Base-by-base conservation (phyloP, 2,888 invertebrate species). In the Zaprionus lineosus region DNA sequence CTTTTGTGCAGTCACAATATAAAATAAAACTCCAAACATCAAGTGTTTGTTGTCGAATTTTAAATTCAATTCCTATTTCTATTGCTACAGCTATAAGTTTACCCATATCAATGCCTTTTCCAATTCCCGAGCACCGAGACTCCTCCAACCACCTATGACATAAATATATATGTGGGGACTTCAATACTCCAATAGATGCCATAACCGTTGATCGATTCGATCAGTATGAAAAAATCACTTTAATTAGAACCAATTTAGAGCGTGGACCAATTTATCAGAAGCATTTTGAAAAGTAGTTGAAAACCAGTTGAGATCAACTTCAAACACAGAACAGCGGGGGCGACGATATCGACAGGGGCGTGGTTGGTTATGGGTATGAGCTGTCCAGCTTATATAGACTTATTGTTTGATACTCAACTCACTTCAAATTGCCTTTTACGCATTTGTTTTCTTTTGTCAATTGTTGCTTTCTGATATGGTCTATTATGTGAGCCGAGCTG, bases 201-300 rank as follows among this genome's bases (percentile, higher is more conserved):
- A 39, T 37, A 63, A 58, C 62, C 61, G 63, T 70, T 82, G 78
- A 78, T 79, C 83, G 79, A 79, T 79, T 79, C 72, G 77, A 77
- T 77, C 82, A 74, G 78, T 82, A 77, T 81, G 66, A 70, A 67
- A 74, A 63, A 74, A 69, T 60, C 56, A 57, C 68, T 79, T 79
- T 83, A 79, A 83, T 79, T 79, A 79, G 76, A 79, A 79, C 78
- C 78, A 79, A 79, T 79, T 83, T 79, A 79, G 72, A 83, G 74
- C 83, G 76, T 64, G 78, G 76, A 79, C 78, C 78, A 83, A 79
- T 79, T 79, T 79, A 79, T 79, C 78, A 79, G 83, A 79, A 79
- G 83, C 81, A 68, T 83, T 79, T 83, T 76, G 71, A 78, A 78
- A 78, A 78, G 83, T 83, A 79, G 78, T 83, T 83, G 83, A 76